phyloP scores from a whole-genome alignment of 2,888 invertebrate genomes.

The Drosophila nigricruria region DNA sequence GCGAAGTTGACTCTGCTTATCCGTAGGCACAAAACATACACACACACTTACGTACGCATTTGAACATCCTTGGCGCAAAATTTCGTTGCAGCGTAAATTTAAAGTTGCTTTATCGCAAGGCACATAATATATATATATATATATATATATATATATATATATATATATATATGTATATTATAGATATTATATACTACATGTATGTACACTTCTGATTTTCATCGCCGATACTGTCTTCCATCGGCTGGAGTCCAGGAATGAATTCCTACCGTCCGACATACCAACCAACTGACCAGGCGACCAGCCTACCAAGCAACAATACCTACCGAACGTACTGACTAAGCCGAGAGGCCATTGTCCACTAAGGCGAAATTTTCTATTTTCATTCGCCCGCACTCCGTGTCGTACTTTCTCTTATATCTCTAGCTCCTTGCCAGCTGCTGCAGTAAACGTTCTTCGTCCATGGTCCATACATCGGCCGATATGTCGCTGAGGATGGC shows the following conservation, averaged over 20 bases:
- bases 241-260: conserved; percentile 32
- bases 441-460: conserved; percentile 60
- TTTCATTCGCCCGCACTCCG: conserved; percentile 65
- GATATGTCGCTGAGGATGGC: conserved; percentile 60
- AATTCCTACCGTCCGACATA: conserved; percentile 27
- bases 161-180: conserved; percentile 33
- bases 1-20: conserved; percentile 47
- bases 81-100: conserved; percentile 77
- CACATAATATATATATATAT: conserved; percentile 27
- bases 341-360: conserved; percentile 64
- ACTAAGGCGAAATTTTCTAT: conserved; percentile 78
- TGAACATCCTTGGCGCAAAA: conserved; percentile 73
- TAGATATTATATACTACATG: conserved; percentile 21
- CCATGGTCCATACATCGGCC: conserved; percentile 52
- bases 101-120: conserved; percentile 74
- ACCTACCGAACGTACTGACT: conserved; percentile 33
- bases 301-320: conserved; percentile 44
- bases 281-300: conserved; percentile 31
- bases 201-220: conserved; percentile 75
- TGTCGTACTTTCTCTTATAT: conserved; percentile 76
- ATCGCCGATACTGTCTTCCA: conserved; percentile 52
- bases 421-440: conserved; percentile 76
- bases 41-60: conserved; percentile 27
- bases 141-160: conserved; percentile 30
- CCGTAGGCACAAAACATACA: conserved; percentile 30